Evolutionary conservation across 2,797 vertebrate genomes (phyloP).

Genomic region (Lepilemur septentrionalis): DNA sequence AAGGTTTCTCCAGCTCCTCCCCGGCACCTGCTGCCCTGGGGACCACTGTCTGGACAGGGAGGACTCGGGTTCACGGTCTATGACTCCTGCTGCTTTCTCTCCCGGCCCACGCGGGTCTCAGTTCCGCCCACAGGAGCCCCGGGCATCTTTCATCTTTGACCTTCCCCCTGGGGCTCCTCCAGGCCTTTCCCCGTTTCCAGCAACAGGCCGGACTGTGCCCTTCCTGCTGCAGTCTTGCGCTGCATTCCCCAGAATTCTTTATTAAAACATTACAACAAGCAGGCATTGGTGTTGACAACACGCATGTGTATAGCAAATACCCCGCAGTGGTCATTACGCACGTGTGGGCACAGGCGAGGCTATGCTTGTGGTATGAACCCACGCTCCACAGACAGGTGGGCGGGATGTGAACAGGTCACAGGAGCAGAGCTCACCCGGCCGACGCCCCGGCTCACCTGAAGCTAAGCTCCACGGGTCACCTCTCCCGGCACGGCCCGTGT

Average conservation of each 20-base stretch:
- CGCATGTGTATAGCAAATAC: neutral
- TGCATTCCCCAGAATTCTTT: neutral
- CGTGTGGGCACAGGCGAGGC: accelerated
- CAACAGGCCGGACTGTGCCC: no score
- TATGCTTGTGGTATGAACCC: no score
- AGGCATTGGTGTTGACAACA: neutral
- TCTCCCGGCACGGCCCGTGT: neutral
- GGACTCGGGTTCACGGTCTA: neutral
- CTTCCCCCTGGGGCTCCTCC: neutral
- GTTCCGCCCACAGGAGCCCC: neutral
- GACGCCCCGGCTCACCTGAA: neutral
- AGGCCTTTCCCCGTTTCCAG: no score
- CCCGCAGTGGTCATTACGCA: accelerated
- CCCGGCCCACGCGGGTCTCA: neutral
- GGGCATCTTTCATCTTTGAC: neutral
- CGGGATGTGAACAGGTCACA: accelerated
- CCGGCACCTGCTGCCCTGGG: neutral
- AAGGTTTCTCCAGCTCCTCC: accelerated
- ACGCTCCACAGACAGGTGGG: accelerated
- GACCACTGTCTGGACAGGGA: accelerated
- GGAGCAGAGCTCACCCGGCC: accelerated
- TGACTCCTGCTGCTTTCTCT: accelerated
- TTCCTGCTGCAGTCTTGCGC: neutral
- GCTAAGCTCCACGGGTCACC: accelerated
- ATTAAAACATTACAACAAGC: neutral